Conservation (phyloP, 2,888 invertebrate genomes). For the Eristalis intricaria region DNA sequence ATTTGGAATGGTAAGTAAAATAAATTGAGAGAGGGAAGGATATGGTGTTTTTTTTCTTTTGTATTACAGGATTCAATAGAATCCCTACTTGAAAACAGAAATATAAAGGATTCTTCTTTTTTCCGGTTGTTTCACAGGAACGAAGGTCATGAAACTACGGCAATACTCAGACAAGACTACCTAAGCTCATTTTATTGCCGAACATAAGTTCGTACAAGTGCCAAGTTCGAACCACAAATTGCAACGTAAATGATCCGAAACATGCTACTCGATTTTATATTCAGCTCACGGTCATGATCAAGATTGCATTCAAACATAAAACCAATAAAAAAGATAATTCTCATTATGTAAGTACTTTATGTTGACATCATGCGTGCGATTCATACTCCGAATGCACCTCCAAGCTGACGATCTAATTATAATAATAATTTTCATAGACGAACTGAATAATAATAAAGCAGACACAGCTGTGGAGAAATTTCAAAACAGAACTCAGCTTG, state of each 20-base stretch:
- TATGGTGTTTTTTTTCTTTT: too few relatives aligned
- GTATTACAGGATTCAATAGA: too few relatives aligned
- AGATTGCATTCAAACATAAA: background rate
- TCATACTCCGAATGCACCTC: background rate
- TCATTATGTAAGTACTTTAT: background rate
- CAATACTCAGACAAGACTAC: too few relatives aligned
- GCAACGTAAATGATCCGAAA: background rate
- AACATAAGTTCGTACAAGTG: background rate
- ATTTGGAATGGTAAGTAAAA: too few relatives aligned
- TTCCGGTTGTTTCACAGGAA: too few relatives aligned
- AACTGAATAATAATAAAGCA: background rate
- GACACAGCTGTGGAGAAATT: background rate
- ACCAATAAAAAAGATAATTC: background rate
- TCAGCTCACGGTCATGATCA: background rate
- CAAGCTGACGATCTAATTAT: background rate
- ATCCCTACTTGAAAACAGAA: too few relatives aligned
- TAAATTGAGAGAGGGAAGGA: too few relatives aligned
- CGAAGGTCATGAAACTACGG: too few relatives aligned
- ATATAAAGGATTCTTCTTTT: too few relatives aligned
- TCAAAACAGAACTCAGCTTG: background rate
- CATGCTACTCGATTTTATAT: background rate
- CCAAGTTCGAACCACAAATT: background rate
- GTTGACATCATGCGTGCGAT: background rate
- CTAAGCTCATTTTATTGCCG: too few relatives aligned
- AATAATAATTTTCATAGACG: background rate